Evolutionary conservation across 1,140 invertebrate species (phyloP).

Genomic region (Cherax destructor): DNA sequence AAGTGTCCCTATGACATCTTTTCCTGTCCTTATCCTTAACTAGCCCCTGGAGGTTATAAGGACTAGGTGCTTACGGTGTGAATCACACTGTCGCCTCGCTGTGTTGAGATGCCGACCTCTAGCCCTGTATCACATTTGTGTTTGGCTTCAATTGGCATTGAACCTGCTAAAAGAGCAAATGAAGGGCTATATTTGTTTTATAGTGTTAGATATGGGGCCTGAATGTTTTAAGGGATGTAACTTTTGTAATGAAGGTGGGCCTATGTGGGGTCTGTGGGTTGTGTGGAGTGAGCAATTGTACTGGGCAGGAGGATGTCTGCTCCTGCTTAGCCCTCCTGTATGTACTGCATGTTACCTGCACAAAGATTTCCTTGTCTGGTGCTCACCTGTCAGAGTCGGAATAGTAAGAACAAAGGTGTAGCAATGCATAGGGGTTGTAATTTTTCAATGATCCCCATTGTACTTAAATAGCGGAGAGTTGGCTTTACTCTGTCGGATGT

Average conservation of each 20-base stretch:
- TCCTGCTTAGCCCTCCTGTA: slow-evolving; percentile 32
- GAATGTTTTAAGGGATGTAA: slow-evolving; percentile 37
- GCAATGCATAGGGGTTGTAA: slow-evolving; percentile 44
- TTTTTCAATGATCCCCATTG: slow-evolving; percentile 42
- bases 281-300: slow-evolving; percentile 50
- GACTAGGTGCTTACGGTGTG: slow-evolving; percentile 44
- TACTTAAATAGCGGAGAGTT: slow-evolving; percentile 55
- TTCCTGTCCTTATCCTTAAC: slow-evolving; percentile 40
- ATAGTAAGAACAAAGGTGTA: slow-evolving; percentile 33
- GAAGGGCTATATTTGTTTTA: slow-evolving; percentile 24
- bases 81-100: slow-evolving; percentile 16
- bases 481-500: slow-evolving; percentile 57
- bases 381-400: slow-evolving; percentile 50
- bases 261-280: slow-evolving; percentile 46
- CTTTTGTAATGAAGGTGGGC: slow-evolving; percentile 51
- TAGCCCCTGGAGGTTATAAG: slow-evolving; percentile 51
- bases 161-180: slow-evolving; percentile 29
- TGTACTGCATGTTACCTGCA: slow-evolving; percentile 44
- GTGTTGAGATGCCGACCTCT: slow-evolving; percentile 33
- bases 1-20: slow-evolving; percentile 3
- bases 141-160: slow-evolving; percentile 31
- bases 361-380: slow-evolving; percentile 56
- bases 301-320: slow-evolving; percentile 17
- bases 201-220: slow-evolving; percentile 24
- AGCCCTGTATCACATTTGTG: slow-evolving; percentile 27